Percentiles rank a stretch among this genome's conserved stretches.
These are phyloP conservation scores for Anaspis maculata DNA, from an alignment of 2,888 invertebrate genomes.

Conservation along the genomic window DNA sequence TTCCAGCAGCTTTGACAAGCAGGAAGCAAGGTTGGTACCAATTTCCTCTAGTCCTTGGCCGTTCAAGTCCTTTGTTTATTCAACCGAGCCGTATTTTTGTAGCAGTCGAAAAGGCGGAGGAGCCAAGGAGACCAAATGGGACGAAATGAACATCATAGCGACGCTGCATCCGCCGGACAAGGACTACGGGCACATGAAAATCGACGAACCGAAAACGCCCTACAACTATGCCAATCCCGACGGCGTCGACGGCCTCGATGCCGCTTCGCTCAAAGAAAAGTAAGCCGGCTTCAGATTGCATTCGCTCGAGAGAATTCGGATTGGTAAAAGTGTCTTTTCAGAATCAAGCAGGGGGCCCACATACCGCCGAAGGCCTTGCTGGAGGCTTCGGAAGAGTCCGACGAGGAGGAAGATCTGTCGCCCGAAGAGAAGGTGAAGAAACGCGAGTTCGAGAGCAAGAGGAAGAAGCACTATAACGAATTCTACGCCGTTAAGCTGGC, in stretches of 20 bases:
- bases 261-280: conserved; percentile 71
- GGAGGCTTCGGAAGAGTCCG: conserved; percentile 32
- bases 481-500: conserved; percentile 91
- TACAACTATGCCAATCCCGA: conserved; percentile 55
- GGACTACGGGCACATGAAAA: conserved; percentile 99
- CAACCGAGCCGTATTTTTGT: too few species aligned
- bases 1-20: conserved; percentile 83
- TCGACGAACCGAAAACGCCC: conserved; percentile 97
- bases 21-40: too few species aligned
- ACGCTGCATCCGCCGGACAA: conserved; percentile 97
- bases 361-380: conserved; percentile 44
- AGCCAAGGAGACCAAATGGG: conserved; percentile 71
- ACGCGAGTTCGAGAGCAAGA: conserved; percentile 80
- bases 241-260: conserved; percentile 55
- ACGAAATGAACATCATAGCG: conserved; percentile 97
- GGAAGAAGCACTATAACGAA: conserved; percentile 97
- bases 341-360: conserved; percentile 39
- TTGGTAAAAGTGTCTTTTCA: conserved; percentile 14
- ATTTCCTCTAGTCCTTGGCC: too few species aligned
- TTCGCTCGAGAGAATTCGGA: conserved; percentile 1
- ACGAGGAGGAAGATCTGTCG: conserved; percentile 40
- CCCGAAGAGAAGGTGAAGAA: conserved; percentile 54
- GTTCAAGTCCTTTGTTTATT: too few species aligned
- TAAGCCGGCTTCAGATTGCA: conserved; percentile 34
- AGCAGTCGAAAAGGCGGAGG: too few species aligned